Base-by-base conservation (phyloP, 1,140 invertebrate genomes). In the Araneus ventricosus region DNA sequence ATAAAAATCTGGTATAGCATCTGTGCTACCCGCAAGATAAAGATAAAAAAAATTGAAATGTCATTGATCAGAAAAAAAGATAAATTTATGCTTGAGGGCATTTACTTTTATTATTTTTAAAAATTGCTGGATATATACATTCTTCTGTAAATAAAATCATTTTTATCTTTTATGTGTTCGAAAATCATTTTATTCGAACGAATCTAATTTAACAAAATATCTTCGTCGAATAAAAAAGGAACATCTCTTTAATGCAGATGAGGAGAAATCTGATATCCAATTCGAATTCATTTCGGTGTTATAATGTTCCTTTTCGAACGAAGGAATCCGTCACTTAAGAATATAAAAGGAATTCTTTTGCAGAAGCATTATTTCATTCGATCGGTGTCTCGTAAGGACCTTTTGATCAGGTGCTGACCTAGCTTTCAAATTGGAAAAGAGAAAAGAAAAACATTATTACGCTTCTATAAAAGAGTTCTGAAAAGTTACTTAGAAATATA, bases 311-410 rank as follows among this genome's bases (percentile, higher is more conserved):
- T 10, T n/a, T 27, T 8, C 63, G n/a, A 10, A 10, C n/a, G 61
- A n/a, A 67, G 10, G 3, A 67, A 67, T n/a, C n/a, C 3, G 27
- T 67, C 4, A n/a, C 14, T 67, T 27, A 8, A 67, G 24, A 67
- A 27, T 10, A 67, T 8, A 61, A 67, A 67, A 67, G 27, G 8
- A 67, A 67, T 30, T 67, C 63, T 67, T 67, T 27, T 27, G 2
- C n/a, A 67, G 63, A 67, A 67, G 63, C 27, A 67, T 67, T 67
- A 67, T 67, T 67, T 67, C n/a, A 67, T 67, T 27, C 27, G 63
- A 67, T n/a, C 10, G 4, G 63, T 27, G 7, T 67, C n/a, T 27
- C 14, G 27, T 14, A 67, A 67, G 63, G 27, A 67, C 10, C n/a
- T n/a, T 67, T 67, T 67, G 63, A 67, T 67, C 63, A 30, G 63